Conservation (phyloP, 2,888 invertebrate genomes). For the Chalcis sispes region DNA sequence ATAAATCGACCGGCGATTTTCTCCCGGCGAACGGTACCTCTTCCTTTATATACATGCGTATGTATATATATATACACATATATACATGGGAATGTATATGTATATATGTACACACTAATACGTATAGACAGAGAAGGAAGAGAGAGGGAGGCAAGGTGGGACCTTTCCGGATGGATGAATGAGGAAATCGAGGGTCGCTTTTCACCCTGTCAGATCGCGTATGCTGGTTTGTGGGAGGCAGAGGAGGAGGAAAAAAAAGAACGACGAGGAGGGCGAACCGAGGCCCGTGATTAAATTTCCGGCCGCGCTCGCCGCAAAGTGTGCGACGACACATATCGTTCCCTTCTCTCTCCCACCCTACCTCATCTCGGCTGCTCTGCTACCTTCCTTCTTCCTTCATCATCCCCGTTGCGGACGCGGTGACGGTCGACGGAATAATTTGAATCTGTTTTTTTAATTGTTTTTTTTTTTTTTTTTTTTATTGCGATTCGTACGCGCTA, state of each 20-base stretch:
- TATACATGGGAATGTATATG: neutral
- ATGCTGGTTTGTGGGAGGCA: neutral
- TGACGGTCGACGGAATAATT: conserved; percentile 33
- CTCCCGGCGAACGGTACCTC: neutral
- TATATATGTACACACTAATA: neutral
- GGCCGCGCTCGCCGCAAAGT: conserved; percentile 48
- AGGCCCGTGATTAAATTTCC: conserved; percentile 65
- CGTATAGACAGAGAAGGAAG: neutral
- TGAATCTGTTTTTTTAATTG: conserved; percentile 1
- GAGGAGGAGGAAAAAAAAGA: conserved; percentile 23
- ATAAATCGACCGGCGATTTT: conserved; percentile 49
- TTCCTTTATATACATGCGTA: neutral
- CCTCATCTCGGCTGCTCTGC: too few relatives aligned
- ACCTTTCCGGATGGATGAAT: conserved; percentile 43
- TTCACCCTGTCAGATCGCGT: conserved; percentile 33
- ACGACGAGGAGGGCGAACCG: conserved; percentile 20
- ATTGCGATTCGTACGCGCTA: neutral
- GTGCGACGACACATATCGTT: conserved; percentile 35
- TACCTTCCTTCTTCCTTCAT: too few relatives aligned
- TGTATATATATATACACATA: neutral
- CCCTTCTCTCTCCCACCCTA: neutral
- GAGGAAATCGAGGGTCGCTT: conserved; percentile 49
- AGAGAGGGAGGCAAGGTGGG: neutral
- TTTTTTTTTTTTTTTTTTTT: neutral
- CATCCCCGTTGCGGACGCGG: too few relatives aligned